Conservation (phyloP, 2,888 invertebrate species). For the Leptopilina myrica region DNA sequence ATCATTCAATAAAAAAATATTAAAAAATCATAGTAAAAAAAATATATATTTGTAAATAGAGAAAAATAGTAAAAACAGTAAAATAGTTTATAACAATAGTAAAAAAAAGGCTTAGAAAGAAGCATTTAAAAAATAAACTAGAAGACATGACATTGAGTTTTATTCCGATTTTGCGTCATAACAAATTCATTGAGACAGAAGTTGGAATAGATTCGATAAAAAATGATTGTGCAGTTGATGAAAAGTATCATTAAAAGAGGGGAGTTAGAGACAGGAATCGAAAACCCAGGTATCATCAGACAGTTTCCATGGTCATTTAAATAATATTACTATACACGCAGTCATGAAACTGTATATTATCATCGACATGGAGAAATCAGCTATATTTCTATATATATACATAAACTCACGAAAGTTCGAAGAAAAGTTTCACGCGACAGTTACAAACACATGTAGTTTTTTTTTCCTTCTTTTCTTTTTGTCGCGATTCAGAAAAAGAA, state of each 20-base stretch:
- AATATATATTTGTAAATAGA: too few relatives aligned
- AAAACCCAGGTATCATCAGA: slow-evolving; percentile 25
- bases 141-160: slow-evolving; percentile 42
- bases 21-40: too few relatives aligned
- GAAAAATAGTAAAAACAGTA: too few relatives aligned
- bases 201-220: slow-evolving; percentile 11
- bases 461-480: not conserved
- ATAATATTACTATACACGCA: slow-evolving; percentile 22
- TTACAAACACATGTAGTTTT: not conserved
- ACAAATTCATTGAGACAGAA: not conserved
- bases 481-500: not conserved
- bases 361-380: slow-evolving; percentile 28
- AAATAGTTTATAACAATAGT: not conserved
- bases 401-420: not conserved
- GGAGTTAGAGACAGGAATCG: slow-evolving; percentile 6
- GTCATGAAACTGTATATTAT: slow-evolving; percentile 26
- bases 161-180: not conserved
- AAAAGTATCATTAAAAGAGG: slow-evolving; percentile 22
- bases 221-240: slow-evolving; percentile 9
- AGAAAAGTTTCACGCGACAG: slow-evolving; percentile 12
- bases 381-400: not conserved
- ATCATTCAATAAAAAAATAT: too few relatives aligned
- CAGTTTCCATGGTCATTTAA: slow-evolving; percentile 21
- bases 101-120: slow-evolving; percentile 37
- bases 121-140: slow-evolving; percentile 53